Percentiles rank a stretch among this genome's conserved stretches.
Evolutionary conservation across 1,140 invertebrate genomes (phyloP).

Genomic region (Platyscapa corneri): DNA sequence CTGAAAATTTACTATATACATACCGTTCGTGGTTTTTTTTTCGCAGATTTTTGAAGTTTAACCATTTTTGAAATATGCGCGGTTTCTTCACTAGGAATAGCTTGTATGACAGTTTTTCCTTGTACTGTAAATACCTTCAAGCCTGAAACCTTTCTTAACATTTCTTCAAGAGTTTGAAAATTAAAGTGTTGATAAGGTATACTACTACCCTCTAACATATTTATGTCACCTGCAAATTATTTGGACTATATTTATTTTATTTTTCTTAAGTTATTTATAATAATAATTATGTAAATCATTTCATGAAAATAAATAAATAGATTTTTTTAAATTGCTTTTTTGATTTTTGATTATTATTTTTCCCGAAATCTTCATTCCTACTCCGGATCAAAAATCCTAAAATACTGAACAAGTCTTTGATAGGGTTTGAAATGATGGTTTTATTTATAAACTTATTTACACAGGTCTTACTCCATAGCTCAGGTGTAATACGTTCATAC

Average conservation of each 20-base stretch:
- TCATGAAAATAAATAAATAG: too few species aligned
- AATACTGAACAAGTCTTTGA: too few species aligned
- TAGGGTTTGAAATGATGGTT: too few species aligned
- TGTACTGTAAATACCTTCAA: background rate
- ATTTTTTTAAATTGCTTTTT: too few species aligned
- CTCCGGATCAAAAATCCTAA: too few species aligned
- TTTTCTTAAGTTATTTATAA: background rate
- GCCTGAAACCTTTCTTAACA: slow-evolving; percentile 27
- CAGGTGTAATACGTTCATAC: too few species aligned
- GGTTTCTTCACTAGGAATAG: slow-evolving; percentile 74
- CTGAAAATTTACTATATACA: background rate
- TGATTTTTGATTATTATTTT: too few species aligned
- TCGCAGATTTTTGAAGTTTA: slow-evolving; percentile 74
- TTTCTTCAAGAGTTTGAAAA: slow-evolving; percentile 23
- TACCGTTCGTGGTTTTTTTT: slow-evolving; percentile 62
- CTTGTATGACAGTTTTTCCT: slow-evolving; percentile 58
- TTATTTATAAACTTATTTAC: too few species aligned
- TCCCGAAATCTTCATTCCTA: too few species aligned
- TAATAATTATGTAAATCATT: too few species aligned
- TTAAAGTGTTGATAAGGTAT: slow-evolving; percentile 46
- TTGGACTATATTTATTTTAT: background rate
- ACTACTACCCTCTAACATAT: slow-evolving; percentile 40
- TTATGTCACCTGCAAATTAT: slow-evolving; percentile 45
- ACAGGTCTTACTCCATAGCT: too few species aligned
- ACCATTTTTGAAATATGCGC: slow-evolving; percentile 78